Evolutionary conservation across 2,113 vertebrate genomes (phyloP).

Genomic region (Silurus glanis): DNA sequence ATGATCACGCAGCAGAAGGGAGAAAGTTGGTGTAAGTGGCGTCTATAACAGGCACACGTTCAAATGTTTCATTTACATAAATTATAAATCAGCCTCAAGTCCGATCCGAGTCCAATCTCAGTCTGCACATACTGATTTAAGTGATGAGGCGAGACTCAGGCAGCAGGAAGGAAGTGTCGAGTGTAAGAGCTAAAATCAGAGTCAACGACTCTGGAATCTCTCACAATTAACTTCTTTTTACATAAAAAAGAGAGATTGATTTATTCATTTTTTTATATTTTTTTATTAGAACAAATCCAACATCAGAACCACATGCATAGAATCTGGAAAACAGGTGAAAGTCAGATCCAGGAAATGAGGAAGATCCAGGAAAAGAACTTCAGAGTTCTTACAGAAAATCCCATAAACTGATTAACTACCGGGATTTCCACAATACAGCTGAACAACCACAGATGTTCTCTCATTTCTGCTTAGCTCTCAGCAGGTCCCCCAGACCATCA

Average conservation of each 20-base stretch:
- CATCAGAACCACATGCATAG: no score
- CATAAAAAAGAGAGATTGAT: no score
- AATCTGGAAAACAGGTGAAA: no score
- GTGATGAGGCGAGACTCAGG: neutral
- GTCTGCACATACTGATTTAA: neutral
- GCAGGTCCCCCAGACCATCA: no score
- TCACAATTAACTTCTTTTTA: neutral
- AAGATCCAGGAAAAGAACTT: no score
- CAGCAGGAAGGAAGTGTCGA: neutral
- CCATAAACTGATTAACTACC: no score
- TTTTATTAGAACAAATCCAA: neutral
- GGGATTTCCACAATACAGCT: no score
- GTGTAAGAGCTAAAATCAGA: neutral
- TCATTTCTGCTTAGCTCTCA: no score
- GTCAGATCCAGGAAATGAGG: no score
- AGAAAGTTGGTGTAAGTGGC: neutral
- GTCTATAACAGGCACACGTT: neutral
- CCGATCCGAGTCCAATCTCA: neutral
- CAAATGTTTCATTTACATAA: neutral
- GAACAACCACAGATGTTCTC: no score
- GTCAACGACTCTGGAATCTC: neutral
- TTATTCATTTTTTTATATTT: neutral
- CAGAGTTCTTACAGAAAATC: no score
- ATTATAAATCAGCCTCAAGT: neutral
- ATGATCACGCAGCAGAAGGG: neutral